Evolutionary conservation across 2,113 vertebrate genomes (phyloP).

Genomic region (Leptocoma aspasia): DNA sequence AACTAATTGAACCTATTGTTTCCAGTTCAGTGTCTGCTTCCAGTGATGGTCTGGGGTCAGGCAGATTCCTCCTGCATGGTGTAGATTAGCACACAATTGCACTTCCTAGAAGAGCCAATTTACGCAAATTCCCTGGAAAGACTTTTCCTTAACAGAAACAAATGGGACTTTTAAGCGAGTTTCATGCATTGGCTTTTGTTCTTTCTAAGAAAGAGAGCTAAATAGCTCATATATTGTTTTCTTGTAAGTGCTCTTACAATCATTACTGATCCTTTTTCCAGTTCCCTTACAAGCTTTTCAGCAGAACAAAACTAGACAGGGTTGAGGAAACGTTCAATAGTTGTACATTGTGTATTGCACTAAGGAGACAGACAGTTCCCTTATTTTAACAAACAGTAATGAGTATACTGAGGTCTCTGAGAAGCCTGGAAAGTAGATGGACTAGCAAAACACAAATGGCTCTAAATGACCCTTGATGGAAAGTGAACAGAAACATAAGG

Average conservation of each 20-base stretch:
- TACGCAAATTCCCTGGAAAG: not conserved
- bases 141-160: not conserved
- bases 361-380: not conserved
- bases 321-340: not conserved
- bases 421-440: not conserved
- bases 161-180: not conserved
- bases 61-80: not conserved
- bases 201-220: not conserved
- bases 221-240: not conserved
- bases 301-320: not conserved
- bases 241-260: not conserved
- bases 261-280: not conserved
- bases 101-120: not conserved
- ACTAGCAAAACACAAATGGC: not conserved
- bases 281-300: not conserved
- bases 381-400: not conserved
- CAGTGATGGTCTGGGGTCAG: not conserved
- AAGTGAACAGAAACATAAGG: not conserved
- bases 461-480: not conserved
- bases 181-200: not conserved
- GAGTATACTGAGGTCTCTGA: not conserved
- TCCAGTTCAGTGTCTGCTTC: not conserved
- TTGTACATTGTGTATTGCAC: not conserved
- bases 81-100: not conserved
- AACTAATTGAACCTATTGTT: not conserved